phyloP scores from a whole-genome alignment of 2,113 vertebrate species.

The Motacilla alba region DNA sequence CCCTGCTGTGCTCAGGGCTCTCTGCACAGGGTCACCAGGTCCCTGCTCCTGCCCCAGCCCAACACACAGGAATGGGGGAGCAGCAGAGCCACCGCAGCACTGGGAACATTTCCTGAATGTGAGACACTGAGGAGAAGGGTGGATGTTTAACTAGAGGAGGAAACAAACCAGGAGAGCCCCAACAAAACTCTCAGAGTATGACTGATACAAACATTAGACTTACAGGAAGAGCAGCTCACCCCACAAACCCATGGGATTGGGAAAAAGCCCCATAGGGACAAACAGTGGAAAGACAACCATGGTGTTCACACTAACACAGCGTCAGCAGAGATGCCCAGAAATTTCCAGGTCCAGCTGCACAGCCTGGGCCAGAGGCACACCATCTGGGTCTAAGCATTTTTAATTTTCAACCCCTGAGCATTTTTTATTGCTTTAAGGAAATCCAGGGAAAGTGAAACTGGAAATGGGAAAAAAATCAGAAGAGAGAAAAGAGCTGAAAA shows the following conservation, averaged over 20 bases:
- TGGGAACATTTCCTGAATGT: not conserved
- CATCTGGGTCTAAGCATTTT: not conserved
- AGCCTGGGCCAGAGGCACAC: not conserved
- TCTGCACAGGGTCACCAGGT: not conserved
- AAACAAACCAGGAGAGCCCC: not conserved
- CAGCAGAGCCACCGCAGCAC: not conserved
- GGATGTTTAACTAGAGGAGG: not conserved
- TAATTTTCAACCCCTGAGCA: not conserved
- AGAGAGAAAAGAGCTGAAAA: not conserved
- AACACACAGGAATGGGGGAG: rapidly evolving
- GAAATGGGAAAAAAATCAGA: not conserved
- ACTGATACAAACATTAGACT: not conserved
- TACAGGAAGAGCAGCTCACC: not conserved
- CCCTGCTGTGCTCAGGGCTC: not conserved
- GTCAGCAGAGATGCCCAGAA: not conserved
- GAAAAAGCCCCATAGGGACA: not conserved
- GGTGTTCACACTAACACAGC: not conserved
- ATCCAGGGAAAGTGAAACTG: not conserved
- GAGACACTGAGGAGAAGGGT: not conserved
- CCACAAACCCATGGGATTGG: rapidly evolving
- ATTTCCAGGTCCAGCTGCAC: not conserved
- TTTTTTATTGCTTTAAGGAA: not conserved
- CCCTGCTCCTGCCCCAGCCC: not conserved
- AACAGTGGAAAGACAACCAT: not conserved
- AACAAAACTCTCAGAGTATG: not conserved